Evolutionary conservation across 2,797 vertebrate species (phyloP), one percentile per base, ranked within the genome.

Genomic region (Coracias cyanogaster): DNA sequence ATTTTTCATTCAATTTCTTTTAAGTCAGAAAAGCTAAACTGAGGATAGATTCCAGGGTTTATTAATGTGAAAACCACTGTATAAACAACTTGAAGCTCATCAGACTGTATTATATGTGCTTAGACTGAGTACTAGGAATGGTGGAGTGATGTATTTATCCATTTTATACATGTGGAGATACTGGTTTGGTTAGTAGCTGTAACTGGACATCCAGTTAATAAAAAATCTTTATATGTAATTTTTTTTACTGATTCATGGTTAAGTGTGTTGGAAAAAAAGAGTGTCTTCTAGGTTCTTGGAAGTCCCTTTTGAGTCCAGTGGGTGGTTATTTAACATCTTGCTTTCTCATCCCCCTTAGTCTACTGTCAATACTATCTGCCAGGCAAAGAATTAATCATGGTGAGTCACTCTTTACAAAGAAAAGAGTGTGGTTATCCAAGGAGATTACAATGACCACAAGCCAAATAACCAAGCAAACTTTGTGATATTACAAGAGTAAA

Each of bases 321-420:
- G 14, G 31, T 84, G 28, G 28, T 86, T 82, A 72, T 88, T 93
- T 90, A 84, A 73, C 29, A 65, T 70, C 55, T 90, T 82, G 22
- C 26, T 86, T 94, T 84, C 54, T 79, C 46, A 90, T 91, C 9
- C n/a, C 51, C 62, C 76, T 73, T 70, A 60, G n/a, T 29, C 51
- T 84, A 41, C 21, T 72, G 26, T 64, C 82, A 94, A 31, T 62
- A 26, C 13, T 48, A 6, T 45, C 76, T 82, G 54, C 45, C 86
- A 95, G 66, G 62, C 35, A 84, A 66, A 83, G 15, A 81, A 83
- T 86, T 62, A 90, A 87, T n/a, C 48, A 67, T 4, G 8, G 31
- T 71, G 80, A 95, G 46, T 91, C 87, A 90, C 35, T 86, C 52
- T 93, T 94, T 94, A 84, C 39, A 70, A 69, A 83, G 49, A 86